Conservation (phyloP, 1,140 invertebrate genomes). For the Aphelenchoides besseyi region DNA sequence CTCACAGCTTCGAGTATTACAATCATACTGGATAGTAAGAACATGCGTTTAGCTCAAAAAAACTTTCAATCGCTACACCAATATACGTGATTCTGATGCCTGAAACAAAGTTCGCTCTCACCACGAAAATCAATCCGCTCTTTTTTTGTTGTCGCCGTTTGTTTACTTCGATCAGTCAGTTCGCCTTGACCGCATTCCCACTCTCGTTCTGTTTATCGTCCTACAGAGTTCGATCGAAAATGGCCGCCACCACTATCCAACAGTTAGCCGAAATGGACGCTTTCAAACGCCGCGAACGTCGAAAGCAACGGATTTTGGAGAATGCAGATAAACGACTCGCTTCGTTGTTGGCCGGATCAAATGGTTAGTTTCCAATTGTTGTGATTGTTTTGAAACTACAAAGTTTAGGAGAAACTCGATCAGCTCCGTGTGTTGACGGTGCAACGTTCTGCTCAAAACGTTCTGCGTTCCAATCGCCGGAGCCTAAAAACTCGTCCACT, state of each 20-base stretch:
- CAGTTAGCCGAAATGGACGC: neutral
- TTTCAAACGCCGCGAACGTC: slow-evolving; percentile 16
- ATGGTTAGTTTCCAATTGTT: neutral
- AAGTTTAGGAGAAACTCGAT: slow-evolving; percentile 4
- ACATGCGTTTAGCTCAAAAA: neutral
- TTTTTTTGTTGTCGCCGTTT: neutral
- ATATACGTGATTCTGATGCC: neutral
- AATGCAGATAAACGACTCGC: slow-evolving; percentile 4
- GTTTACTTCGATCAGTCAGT: neutral
- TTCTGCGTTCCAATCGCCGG: neutral
- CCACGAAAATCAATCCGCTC: neutral
- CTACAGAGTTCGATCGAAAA: neutral
- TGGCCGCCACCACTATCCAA: slow-evolving; percentile 21
- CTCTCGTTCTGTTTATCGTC: neutral
- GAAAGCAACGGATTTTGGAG: slow-evolving; percentile 7
- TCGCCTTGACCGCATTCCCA: neutral
- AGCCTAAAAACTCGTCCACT: neutral
- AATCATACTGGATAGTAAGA: neutral
- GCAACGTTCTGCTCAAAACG: neutral
- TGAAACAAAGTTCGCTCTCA: neutral
- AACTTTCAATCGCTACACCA: neutral
- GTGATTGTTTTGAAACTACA: no score
- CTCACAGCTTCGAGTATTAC: neutral
- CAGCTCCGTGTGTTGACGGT: neutral
- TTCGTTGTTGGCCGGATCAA: neutral